phyloP scores from a whole-genome alignment of 2,113 vertebrate genomes.

The Petrocephalus microphthalmus region DNA sequence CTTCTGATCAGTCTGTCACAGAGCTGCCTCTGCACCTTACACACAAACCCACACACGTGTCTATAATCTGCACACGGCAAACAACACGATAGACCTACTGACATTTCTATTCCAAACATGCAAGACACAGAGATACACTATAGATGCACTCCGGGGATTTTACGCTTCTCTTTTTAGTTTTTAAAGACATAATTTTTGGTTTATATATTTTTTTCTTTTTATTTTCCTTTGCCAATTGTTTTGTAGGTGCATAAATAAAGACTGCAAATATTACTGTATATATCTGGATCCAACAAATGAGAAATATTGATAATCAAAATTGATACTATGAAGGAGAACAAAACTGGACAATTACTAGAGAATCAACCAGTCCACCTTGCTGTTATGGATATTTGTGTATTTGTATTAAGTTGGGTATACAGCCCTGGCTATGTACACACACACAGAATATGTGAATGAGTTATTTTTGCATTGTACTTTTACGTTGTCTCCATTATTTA shows the following conservation, averaged over 20 bases:
- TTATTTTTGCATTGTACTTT: conserved; percentile 69
- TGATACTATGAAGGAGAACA: conserved; percentile 56
- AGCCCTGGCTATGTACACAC: conserved; percentile 77
- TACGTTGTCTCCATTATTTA: conserved; percentile 71
- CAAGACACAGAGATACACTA: conserved; percentile 25
- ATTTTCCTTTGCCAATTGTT: conserved; percentile 63
- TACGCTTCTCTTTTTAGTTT: conserved; percentile 57
- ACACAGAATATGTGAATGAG: conserved; percentile 65
- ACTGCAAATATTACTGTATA: conserved; percentile 70
- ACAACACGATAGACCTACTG: not conserved
- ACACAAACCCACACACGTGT: conserved; percentile 21
- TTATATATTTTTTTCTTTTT: conserved; percentile 58
- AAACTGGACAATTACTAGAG: conserved; percentile 49
- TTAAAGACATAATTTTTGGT: conserved; percentile 53
- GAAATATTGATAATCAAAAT: conserved; percentile 53
- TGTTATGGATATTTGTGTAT: conserved; percentile 48
- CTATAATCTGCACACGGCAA: not conserved
- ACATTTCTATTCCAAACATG: not conserved
- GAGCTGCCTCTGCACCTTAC: conserved; percentile 32
- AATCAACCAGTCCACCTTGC: conserved; percentile 77
- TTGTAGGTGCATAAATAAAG: conserved; percentile 56
- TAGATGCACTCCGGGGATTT: conserved; percentile 42
- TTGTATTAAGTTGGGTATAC: conserved; percentile 59
- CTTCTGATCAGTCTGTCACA: conserved; percentile 24
- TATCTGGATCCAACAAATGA: conserved; percentile 67